Evolutionary conservation across 2,797 vertebrate genomes (phyloP).

Genomic region (Danio jaintianensis): DNA sequence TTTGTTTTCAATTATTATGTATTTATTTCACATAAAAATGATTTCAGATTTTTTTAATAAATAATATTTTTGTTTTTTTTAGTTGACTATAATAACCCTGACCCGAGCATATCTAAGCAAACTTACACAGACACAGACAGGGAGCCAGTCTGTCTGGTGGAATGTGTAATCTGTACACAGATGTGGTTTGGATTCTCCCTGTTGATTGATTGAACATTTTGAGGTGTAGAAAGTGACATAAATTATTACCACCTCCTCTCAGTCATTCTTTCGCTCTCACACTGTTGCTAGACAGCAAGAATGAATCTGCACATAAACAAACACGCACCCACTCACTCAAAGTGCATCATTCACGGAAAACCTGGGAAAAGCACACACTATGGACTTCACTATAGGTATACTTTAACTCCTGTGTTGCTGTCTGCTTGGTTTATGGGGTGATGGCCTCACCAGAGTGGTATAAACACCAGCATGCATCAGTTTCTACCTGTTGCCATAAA

Average conservation of each 20-base stretch:
- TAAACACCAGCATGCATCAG: background rate
- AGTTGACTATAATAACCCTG: no score
- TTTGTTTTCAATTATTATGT: no score
- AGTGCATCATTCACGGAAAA: constrained; percentile 8
- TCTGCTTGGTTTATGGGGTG: background rate
- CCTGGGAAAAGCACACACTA: constrained; percentile 39
- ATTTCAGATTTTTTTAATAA: no score
- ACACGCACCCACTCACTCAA: constrained; percentile 10
- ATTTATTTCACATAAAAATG: no score
- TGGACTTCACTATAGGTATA: background rate
- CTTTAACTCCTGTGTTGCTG: background rate
- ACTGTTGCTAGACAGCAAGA: constrained; percentile 60
- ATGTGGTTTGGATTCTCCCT: constrained; percentile 61
- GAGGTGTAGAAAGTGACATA: constrained; percentile 56
- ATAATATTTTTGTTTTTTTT: no score
- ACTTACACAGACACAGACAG: constrained; percentile 48
- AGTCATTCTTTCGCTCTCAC: constrained; percentile 54
- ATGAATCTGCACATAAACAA: constrained; percentile 57
- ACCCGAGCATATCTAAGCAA: background rate
- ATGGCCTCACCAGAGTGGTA: background rate
- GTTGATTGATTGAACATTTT: constrained; percentile 66
- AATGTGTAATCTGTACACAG: constrained; percentile 64
- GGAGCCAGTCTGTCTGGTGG: constrained; percentile 31
- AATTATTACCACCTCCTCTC: constrained; percentile 46
- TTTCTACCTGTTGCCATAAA: constrained; percentile 9